A percentile compares a stretch with the other conserved stretches of the same genome.
Evolutionary conservation across 2,888 invertebrate genomes (phyloP).

Genomic region (Melanotus villosus): DNA sequence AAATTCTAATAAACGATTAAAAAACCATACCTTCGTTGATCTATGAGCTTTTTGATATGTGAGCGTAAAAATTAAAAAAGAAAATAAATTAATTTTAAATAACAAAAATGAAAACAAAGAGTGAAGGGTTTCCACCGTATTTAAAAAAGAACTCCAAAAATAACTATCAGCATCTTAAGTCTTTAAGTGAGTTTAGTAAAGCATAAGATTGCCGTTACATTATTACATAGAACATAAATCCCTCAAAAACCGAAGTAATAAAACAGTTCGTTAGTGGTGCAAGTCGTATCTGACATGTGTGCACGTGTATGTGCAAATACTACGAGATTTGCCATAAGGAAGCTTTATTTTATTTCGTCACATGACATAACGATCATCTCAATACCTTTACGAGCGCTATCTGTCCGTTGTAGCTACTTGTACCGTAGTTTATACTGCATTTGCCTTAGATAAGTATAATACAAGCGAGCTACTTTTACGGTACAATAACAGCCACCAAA

Average conservation of each 20-base stretch:
- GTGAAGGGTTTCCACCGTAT: no score
- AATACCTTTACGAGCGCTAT: conserved; percentile 64
- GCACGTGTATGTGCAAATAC: conserved; percentile 42
- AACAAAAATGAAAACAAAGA: no score
- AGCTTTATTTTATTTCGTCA: conserved; percentile 53
- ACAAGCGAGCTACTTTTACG: conserved; percentile 66
- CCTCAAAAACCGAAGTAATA: conserved; percentile 11
- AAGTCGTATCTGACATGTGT: conserved; percentile 32
- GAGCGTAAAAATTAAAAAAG: no score
- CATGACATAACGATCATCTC: conserved; percentile 59
- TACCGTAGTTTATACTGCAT: conserved; percentile 59
- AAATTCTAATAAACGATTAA: no score
- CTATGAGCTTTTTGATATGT: no score
- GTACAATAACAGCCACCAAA: conserved; percentile 66
- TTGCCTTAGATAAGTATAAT: conserved; percentile 64
- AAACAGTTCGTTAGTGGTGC: conserved; percentile 35
- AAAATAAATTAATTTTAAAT: no score
- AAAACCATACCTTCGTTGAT: no score
- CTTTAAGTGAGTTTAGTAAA: no score
- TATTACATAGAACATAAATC: not conserved
- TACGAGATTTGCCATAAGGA: conserved; percentile 41
- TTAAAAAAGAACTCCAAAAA: no score
- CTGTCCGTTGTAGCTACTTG: conserved; percentile 62
- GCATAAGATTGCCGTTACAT: no score
- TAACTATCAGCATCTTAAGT: no score